phyloP scores from a whole-genome alignment of 1,140 invertebrate genomes.

The Drosophila serrata region DNA sequence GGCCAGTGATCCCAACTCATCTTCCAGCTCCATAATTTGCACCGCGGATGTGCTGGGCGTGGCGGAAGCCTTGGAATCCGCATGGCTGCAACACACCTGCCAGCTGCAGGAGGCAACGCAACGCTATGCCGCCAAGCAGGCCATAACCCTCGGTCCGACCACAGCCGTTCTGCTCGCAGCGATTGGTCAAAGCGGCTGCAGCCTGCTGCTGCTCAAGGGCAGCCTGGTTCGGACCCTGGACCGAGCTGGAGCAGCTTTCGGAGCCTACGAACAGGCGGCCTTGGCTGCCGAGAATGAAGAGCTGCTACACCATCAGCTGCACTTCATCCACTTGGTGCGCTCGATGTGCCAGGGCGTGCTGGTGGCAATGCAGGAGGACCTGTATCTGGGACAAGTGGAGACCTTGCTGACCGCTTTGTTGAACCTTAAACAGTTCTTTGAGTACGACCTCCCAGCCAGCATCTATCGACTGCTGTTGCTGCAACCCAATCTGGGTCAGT shows the following conservation, averaged over 20 bases:
- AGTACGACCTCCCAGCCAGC: conserved; percentile 49
- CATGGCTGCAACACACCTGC: conserved; percentile 52
- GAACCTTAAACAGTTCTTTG: conserved; percentile 49
- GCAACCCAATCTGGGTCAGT: conserved; percentile 37
- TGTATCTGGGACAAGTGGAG: conserved; percentile 42
- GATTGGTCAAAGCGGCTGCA: conserved; percentile 44
- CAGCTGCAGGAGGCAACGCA: conserved; percentile 45
- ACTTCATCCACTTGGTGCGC: conserved; percentile 60
- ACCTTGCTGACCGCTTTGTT: conserved; percentile 24
- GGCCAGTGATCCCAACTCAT: not conserved
- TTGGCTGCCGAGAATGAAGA: conserved; percentile 23
- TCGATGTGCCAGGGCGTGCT: conserved; percentile 54
- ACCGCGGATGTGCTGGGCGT: conserved; percentile 11
- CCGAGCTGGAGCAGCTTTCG: conserved; percentile 37
- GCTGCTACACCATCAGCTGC: conserved; percentile 60
- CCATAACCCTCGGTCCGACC: conserved; percentile 12
- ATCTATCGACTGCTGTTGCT: conserved; percentile 51
- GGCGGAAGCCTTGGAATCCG: conserved; percentile 46
- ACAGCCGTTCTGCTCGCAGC: conserved; percentile 20
- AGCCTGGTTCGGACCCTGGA: conserved; percentile 48
- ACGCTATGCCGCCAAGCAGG: conserved; percentile 27
- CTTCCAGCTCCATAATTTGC: conserved; percentile 6
- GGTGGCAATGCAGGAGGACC: conserved; percentile 17
- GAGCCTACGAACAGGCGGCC: conserved; percentile 50
- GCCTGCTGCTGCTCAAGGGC: conserved; percentile 28